A percentile compares a stretch with the other conserved stretches of the same genome.
These are phyloP conservation scores for Cryptoblepharus egeriae DNA, from an alignment of 2,797 vertebrate genomes.

Conservation along the genomic window DNA sequence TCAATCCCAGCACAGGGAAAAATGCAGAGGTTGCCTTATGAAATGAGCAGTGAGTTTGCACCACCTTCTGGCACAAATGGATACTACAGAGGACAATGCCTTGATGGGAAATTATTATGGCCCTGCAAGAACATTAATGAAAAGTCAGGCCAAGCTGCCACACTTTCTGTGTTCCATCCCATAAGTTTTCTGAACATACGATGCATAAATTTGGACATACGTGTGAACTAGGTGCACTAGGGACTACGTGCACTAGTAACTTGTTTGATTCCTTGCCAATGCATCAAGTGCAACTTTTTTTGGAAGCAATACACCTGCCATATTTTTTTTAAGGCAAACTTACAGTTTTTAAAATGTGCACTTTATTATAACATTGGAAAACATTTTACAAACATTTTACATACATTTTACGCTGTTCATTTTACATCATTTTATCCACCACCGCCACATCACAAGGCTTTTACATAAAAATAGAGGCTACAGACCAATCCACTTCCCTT, in stretches of 20 bases:
- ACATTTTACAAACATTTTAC: too few species aligned
- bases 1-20: background rate
- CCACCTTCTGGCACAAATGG: slow-evolving; percentile 86
- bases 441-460: too few species aligned
- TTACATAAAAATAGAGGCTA: too few species aligned
- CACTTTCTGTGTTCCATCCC: background rate
- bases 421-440: too few species aligned
- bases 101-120: background rate
- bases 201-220: background rate
- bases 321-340: too few species aligned
- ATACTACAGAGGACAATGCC: slow-evolving; percentile 49
- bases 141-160: background rate
- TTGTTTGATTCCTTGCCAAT: background rate
- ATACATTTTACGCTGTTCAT: too few species aligned
- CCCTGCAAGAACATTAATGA: background rate
- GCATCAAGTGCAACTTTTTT: background rate
- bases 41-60: slow-evolving; percentile 80
- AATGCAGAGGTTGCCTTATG: background rate
- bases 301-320: too few species aligned
- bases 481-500: too few species aligned
- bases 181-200: background rate
- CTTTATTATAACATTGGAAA: too few species aligned
- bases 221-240: background rate
- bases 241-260: too few species aligned
- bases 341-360: too few species aligned